Conservation (phyloP, 2,888 invertebrate genomes). For the Dugesia japonica region DNA sequence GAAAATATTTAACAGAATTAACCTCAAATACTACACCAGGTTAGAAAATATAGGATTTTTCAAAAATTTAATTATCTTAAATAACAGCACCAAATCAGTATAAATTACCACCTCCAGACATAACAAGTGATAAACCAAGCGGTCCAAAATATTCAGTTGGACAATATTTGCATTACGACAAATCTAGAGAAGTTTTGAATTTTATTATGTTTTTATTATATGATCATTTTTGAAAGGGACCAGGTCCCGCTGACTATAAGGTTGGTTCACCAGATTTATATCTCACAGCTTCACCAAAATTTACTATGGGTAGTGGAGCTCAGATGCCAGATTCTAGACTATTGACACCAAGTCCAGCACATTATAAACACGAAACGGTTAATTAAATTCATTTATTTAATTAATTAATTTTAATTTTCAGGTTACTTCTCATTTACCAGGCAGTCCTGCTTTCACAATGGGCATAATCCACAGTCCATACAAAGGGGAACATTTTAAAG, state of each 20-base stretch:
- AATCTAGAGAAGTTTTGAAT: neutral
- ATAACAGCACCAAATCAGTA: neutral
- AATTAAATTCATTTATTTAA: neutral
- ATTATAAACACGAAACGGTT: neutral
- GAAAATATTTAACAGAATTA: neutral
- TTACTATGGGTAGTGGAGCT: neutral
- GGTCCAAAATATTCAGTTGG: neutral
- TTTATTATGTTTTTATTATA: no score
- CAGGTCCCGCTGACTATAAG: neutral
- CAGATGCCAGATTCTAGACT: neutral
- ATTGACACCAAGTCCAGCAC: neutral
- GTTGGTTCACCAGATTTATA: neutral
- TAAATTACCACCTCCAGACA: neutral
- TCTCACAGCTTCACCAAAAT: neutral
- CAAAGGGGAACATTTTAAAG: conserved; percentile 7
- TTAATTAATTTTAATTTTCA: neutral
- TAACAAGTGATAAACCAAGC: neutral
- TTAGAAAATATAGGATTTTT: neutral
- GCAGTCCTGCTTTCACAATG: conserved; percentile 14
- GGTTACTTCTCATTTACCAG: conserved; percentile 10
- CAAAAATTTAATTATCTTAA: neutral
- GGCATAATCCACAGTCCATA: neutral
- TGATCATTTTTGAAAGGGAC: no score
- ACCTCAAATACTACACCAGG: neutral
- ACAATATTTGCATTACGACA: neutral